phyloP scores from a whole-genome alignment of 2,888 invertebrate species.

The Apodemia hepburni region DNA sequence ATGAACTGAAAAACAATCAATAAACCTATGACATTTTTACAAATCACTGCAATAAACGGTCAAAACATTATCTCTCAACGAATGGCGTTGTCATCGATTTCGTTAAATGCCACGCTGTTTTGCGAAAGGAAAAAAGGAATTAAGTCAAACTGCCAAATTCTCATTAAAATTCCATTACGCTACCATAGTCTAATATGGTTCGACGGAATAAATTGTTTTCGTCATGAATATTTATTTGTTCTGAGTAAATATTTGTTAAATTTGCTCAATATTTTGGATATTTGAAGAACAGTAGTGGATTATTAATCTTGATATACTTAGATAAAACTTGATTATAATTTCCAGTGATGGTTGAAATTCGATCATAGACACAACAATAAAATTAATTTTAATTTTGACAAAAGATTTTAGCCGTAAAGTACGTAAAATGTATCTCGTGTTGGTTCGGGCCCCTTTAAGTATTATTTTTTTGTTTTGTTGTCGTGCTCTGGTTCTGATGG shows the following conservation, averaged over 20 bases:
- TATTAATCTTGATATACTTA: not conserved
- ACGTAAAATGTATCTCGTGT: no score
- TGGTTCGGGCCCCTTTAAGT: no score
- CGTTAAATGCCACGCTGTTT: slow-evolving; percentile 29
- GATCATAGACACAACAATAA: no score
- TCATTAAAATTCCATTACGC: slow-evolving; percentile 71
- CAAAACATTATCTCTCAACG: slow-evolving; percentile 2
- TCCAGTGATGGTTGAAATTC: no score
- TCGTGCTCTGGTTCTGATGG: no score
- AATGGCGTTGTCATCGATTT: slow-evolving; percentile 21
- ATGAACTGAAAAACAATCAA: not conserved
- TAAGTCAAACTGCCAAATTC: slow-evolving; percentile 52
- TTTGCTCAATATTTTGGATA: not conserved
- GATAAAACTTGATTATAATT: no score
- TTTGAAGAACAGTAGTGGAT: not conserved
- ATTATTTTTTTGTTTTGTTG: no score
- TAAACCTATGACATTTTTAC: no score
- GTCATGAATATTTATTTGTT: slow-evolving; percentile 17
- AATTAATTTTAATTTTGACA: no score
- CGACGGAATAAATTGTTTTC: slow-evolving; percentile 18
- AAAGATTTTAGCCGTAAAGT: no score
- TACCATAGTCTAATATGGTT: slow-evolving; percentile 20
- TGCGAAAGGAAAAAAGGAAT: slow-evolving; percentile 27
- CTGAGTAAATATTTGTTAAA: slow-evolving; percentile 4
- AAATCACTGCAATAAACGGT: no score